Base-by-base conservation (phyloP, 92 coral and sea anemone species). In the Galaxea fascicularis region DNA sequence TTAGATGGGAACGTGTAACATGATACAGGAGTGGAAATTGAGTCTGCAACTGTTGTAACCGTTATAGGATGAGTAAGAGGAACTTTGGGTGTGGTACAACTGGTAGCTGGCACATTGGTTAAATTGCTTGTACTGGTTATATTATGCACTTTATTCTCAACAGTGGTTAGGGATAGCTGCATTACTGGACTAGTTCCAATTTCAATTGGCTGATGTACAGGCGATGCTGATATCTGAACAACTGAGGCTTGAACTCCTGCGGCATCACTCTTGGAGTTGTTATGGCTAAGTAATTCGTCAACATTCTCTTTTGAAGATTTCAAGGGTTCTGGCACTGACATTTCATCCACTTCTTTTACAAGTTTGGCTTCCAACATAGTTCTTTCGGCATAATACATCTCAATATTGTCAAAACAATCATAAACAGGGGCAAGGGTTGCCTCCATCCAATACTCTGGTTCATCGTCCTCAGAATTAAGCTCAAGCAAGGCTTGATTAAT, bases 381-480 rank as follows among this genome's bases (percentile, higher is more conserved):
- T 56, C 87, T 57, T 65, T 65, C 71, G 11, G 56, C 74, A 69
- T 44, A 59, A 57, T 85, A 85, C 39, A 49, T 63, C 78, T 76
- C 82, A 47, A 77, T 77, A 30, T 76, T 65, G 20, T 73, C 46
- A 21, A 85, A 78, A 54, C 83, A 77, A 47, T 54, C n/a, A 39
- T 75, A 53, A 59, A 82, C 68, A 29, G 85, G 90, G 46, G 51
- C 74, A 26, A 78, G 73, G 35, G 80, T 76, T 6, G 4, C 65
- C 65, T 86, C 85, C 29, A 72, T 13, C 90, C 90, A 86, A 31
- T 69, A 69, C 45, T 86, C 59, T 11, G 77, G 77, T 72, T 72
- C 60, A 44, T 46, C 30, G 31, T 47, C 77, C 12, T 46, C 77
- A 13, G 77, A 59, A 46, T 72, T 72, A 13, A 72, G 59, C 59